Evolutionary conservation across 2,888 invertebrate species (phyloP).

Genomic region (Temnothorax unifasciatus): DNA sequence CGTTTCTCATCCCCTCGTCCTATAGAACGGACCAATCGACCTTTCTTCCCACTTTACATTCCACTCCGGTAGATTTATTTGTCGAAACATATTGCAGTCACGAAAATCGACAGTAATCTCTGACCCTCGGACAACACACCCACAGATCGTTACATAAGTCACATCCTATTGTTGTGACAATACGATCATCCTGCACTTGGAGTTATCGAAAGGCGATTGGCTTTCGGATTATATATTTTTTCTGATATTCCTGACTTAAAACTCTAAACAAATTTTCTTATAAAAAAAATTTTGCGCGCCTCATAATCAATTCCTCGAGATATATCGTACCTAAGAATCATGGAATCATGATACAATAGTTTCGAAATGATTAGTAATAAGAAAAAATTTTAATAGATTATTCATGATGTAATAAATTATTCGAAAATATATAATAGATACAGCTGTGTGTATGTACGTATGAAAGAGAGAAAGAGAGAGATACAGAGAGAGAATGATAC

Average conservation of each 20-base stretch:
- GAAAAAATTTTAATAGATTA: conserved; percentile 8
- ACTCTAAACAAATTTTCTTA: conserved; percentile 7
- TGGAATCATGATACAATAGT: not conserved
- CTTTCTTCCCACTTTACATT: conserved; percentile 72
- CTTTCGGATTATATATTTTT: conserved; percentile 55
- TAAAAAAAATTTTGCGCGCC: no score
- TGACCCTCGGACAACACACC: conserved; percentile 65
- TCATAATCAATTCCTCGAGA: not conserved
- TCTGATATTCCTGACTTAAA: not conserved
- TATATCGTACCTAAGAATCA: not conserved
- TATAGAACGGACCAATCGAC: conserved; percentile 63
- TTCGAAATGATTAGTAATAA: not conserved
- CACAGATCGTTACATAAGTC: conserved; percentile 55
- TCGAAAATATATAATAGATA: not conserved
- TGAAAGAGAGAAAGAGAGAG: no score
- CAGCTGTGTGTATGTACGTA: not conserved
- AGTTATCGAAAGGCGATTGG: conserved; percentile 62
- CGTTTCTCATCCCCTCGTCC: conserved; percentile 20
- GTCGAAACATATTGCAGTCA: conserved; percentile 72
- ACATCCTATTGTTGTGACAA: conserved; percentile 63
- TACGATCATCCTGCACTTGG: conserved; percentile 15
- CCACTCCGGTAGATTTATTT: conserved; percentile 75
- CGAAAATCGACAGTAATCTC: conserved; percentile 72
- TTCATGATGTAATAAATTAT: conserved; percentile 16
- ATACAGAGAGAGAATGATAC: not conserved